phyloP scores from a whole-genome alignment of 2,888 invertebrate species.

The Parasteatoda lunata region DNA sequence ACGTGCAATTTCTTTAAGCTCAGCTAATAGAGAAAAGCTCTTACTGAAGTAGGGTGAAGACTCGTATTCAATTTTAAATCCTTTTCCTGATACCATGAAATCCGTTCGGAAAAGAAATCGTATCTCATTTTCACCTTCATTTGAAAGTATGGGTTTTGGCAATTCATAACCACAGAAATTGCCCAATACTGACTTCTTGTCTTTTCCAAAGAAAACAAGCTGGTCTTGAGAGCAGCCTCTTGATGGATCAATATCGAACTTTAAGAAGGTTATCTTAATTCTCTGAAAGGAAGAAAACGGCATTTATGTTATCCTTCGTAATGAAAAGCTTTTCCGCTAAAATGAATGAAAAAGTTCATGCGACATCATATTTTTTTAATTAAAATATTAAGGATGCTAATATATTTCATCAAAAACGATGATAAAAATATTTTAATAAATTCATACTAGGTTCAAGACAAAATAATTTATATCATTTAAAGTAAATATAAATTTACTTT shows the following conservation, averaged over 20 bases:
- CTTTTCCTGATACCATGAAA: constrained; percentile 25
- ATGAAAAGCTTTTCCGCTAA: no score
- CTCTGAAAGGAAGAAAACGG: constrained; percentile 3
- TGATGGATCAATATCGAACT: constrained; percentile 44
- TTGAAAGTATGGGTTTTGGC: constrained; percentile 26
- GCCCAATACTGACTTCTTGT: constrained; percentile 20
- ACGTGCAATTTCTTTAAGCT: no score
- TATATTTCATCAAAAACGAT: no score
- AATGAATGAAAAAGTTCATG: no score
- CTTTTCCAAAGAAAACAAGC: constrained; percentile 31
- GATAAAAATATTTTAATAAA: no score
- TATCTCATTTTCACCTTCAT: constrained; percentile 26
- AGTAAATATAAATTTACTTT: no score
- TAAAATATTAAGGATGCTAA: no score
- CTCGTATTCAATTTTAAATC: constrained; percentile 33
- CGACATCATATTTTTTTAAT: no score
- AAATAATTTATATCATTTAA: no score
- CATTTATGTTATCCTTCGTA: no score
- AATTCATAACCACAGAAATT: constrained; percentile 22
- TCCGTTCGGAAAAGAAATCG: constrained; percentile 30
- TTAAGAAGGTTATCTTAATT: constrained; percentile 49
- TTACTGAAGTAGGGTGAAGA: constrained; percentile 16
- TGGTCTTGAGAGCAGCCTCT: constrained; percentile 23
- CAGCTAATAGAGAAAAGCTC: not conserved
- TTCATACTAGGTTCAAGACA: no score